Evolutionary conservation across 2,113 vertebrate genomes (phyloP), one percentile per base, ranked within the genome.

Genomic region (Lontra canadensis): DNA sequence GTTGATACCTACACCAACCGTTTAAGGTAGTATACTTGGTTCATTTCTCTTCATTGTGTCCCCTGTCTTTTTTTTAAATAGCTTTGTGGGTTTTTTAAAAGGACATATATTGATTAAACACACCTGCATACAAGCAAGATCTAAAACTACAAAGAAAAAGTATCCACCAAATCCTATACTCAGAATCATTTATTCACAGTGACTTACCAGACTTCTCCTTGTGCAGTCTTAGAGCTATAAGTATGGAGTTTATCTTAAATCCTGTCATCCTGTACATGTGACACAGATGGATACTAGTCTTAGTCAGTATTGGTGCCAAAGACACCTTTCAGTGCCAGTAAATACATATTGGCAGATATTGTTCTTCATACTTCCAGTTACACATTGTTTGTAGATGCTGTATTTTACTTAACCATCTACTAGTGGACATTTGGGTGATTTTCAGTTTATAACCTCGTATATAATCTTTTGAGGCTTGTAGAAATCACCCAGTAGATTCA

Each of bases 1-100:
- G 99, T 99, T 39, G 99, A 99, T 98, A 99, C 99, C 7, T 99
- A 99, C 78, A 99, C 99, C 97, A 99, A 99, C 98, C 99, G 99
- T 74, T 99, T 99, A 98, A 99, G 99, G 99, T 99, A 98, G 44
- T 74, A 26, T 96, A 90, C 31, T 36, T 3, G 29, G 57, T 93
- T 42, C 4, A 4, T 88, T 84, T n/a, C 78, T 88, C 49, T 93
- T 96, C 57, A n/a, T 7, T 52, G 84, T 90, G 90, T 55, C 20
- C 11, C 94, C 79, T 42, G 0, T 71, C 11, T 78, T 91, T 95
- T 95, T 88, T 88, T 14, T 7, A 87, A 86, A 94, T 73, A 80
- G 17, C n/a, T 95, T 59, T 85, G 0, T 79, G 31, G 7, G 7
- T 34, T 78, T 82, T 82, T 82, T 52, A 59, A 73, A 94, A 26